phyloP scores from a whole-genome alignment of 1,140 invertebrate species.

The Pseudomyrmex sp. region DNA sequence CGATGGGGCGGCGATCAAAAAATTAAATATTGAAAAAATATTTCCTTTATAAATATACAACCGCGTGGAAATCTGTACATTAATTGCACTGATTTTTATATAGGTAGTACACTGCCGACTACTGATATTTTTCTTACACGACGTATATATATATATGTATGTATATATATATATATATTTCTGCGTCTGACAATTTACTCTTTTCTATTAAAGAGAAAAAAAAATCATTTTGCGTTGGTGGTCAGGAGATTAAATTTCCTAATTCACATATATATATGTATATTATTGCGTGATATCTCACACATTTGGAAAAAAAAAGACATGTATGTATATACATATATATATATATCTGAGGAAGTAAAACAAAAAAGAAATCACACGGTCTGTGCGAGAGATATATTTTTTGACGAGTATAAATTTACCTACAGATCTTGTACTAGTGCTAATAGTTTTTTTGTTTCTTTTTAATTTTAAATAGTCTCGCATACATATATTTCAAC shows the following conservation, averaged over 20 bases:
- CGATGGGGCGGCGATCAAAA: not conserved
- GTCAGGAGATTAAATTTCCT: constrained; percentile 10
- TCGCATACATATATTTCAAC: constrained; percentile 45
- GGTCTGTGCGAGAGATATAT: constrained; percentile 24
- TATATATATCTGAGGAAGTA: not conserved
- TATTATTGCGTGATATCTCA: constrained; percentile 11
- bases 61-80: not conserved
- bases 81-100: not conserved
- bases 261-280: not conserved
- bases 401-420: constrained; percentile 43
- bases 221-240: constrained; percentile 22
- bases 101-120: constrained; percentile 7
- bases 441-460: not conserved
- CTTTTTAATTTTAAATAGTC: no score
- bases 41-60: constrained; percentile 10
- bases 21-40: not conserved
- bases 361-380: not conserved
- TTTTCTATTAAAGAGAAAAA: constrained; percentile 19
- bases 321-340: not conserved
- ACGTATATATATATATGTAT: not conserved
- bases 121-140: constrained; percentile 21
- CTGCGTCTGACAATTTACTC: constrained; percentile 1
- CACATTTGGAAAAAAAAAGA: constrained; percentile 9
- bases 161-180: no score
- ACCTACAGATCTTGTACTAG: constrained; percentile 38